Evolutionary conservation across 2,888 invertebrate genomes (phyloP), one percentile per base, ranked within the genome.

Genomic region (Troides aeacus): DNA sequence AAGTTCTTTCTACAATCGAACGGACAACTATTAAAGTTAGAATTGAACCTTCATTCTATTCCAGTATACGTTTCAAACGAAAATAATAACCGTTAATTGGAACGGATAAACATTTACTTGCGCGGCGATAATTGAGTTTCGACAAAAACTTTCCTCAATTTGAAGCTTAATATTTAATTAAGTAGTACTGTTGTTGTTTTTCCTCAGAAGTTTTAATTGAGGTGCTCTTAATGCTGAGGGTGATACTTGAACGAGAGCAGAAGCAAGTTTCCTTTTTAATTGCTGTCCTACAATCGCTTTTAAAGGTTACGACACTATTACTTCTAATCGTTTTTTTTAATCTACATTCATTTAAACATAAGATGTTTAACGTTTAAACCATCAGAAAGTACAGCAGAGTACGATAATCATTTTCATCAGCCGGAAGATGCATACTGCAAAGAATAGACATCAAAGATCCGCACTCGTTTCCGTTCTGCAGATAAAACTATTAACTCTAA

Each of bases 201-300:
- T 81, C 81, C 83, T 85, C 84, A 81, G 83, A 84, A 84, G 84
- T 85, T 84, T 86, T 83, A 86, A 88, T 87, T 84, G 86, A 83
- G 79, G 84, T 84, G 81, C 86, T 85, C 84, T 81, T 79, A 83
- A 82, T 79, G 77, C 75, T 73, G 74, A 75, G 74, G 75, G 71
- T 72, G 71, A 65, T 75, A 75, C 72, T 77, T 75, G 71, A 74
- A 69, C 53, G 70, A 72, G 70, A 60, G 64, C 66, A 70, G 68
- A 61, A 58, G 57, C 62, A 42, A 69, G 46, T 42, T 56, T 62
- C 30, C 53, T 30, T 24, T 68, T 71, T 68, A 69, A 70, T 70
- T 70, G 23, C 24, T 61, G 63, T 72, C 68, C 66, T 53, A 62
- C 64, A 73, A 62, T 68, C 62, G 62, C 61, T 71, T 73, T 72